Conservation (phyloP, 2,888 invertebrate species). For the Ptilodon capucinus region DNA sequence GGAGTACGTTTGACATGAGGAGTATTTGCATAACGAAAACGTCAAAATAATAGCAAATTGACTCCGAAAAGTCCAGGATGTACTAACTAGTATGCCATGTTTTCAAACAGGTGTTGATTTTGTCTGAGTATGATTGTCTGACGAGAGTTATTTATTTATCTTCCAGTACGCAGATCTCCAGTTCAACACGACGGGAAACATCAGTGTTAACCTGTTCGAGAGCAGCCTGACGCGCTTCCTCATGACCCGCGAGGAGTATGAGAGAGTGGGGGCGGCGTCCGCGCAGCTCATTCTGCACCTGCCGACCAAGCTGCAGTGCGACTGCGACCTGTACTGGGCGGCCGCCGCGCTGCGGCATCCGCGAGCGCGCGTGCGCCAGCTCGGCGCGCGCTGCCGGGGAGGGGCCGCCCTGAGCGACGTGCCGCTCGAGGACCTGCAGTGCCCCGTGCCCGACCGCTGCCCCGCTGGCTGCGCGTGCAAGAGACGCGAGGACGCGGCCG, state of each 20-base stretch:
- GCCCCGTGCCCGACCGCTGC: not conserved
- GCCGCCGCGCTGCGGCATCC: not conserved
- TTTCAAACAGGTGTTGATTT: no score
- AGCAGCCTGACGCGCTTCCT: not conserved
- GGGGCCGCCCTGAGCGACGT: not conserved
- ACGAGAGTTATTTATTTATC: no score
- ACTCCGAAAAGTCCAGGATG: no score
- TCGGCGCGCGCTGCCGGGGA: not conserved
- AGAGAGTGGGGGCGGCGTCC: not conserved
- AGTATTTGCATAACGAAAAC: no score
- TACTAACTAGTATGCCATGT: no score
- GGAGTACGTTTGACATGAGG: no score
- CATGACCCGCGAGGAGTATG: not conserved
- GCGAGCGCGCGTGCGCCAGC: not conserved
- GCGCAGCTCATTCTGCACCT: constrained; percentile 14
- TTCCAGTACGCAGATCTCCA: not conserved
- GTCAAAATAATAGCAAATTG: no score
- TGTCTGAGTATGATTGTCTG: no score
- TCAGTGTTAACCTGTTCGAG: not conserved
- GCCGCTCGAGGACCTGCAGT: not conserved
- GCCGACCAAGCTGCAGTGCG: constrained; percentile 7
- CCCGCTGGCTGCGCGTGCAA: not conserved
- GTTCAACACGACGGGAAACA: not conserved
- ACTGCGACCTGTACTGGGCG: not conserved
- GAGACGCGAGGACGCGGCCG: not conserved